These are phyloP conservation scores for Gryllus longicercus DNA, from an alignment of 2,888 invertebrate species.

Conservation along the genomic window DNA sequence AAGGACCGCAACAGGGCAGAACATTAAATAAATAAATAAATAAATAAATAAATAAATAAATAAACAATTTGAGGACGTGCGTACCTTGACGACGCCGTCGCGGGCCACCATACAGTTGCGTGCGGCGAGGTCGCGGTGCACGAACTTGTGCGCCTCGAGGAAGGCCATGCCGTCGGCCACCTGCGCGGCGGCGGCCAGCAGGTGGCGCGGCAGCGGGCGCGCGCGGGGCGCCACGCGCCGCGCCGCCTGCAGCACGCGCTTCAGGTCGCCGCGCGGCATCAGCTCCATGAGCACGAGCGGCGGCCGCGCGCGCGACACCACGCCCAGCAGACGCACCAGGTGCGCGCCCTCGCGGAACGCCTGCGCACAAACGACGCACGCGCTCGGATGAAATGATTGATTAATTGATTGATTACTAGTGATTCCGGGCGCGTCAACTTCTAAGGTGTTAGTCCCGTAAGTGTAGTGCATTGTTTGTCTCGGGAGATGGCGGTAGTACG, in stretches of 20 bases:
- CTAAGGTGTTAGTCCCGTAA: too few relatives aligned
- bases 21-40: too few relatives aligned
- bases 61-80: too few relatives aligned
- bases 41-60: too few relatives aligned
- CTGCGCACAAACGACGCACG: neutral
- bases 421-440: too few relatives aligned
- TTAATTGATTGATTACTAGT: too few relatives aligned
- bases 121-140: conserved; percentile 63
- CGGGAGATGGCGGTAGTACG: too few relatives aligned
- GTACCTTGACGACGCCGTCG: conserved; percentile 57
- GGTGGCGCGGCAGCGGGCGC: conserved; percentile 42
- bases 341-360: conserved; percentile 60
- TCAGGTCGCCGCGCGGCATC: conserved; percentile 70
- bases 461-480: too few relatives aligned
- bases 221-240: conserved; percentile 50
- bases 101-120: conserved; percentile 67
- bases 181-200: conserved; percentile 56
- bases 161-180: conserved; percentile 82
- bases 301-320: conserved; percentile 65
- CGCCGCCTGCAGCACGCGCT: conserved; percentile 59
- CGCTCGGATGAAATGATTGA: neutral
- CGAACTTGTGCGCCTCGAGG: conserved; percentile 64
- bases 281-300: conserved; percentile 75
- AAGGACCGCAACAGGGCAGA: too few relatives aligned
- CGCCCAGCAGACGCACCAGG: conserved; percentile 67